These are phyloP conservation scores for Megaptera novaeangliae DNA, from an alignment of 2,113 vertebrate species.

Conservation along the genomic window DNA sequence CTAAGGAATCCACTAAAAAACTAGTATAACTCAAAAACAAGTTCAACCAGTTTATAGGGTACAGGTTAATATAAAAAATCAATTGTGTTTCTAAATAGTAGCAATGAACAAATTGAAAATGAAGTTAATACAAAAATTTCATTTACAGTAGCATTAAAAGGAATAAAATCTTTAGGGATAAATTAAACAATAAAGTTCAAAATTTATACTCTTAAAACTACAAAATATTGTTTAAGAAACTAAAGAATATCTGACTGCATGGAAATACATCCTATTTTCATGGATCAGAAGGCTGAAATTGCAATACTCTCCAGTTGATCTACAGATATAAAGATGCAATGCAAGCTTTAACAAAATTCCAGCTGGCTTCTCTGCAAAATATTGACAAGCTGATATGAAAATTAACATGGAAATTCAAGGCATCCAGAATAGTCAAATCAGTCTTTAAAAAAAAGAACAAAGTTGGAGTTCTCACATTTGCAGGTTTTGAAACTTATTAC, in stretches of 20 bases:
- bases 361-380: neutral
- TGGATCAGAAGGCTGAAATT: neutral
- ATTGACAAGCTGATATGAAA: neutral
- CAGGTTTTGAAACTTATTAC: neutral
- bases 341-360: neutral
- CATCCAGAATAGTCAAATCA: too few relatives aligned
- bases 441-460: neutral
- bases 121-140: too few relatives aligned
- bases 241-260: neutral
- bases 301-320: neutral
- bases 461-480: neutral
- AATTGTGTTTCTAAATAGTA: neutral
- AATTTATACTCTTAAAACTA: too few relatives aligned
- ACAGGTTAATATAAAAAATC: neutral
- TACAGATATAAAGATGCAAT: neutral
- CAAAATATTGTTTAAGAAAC: neutral
- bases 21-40: neutral
- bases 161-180: neutral
- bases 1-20: neutral
- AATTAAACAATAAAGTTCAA: too few relatives aligned
- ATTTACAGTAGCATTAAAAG: too few relatives aligned
- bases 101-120: neutral
- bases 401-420: neutral
- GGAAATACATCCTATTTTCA: neutral
- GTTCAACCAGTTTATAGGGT: neutral